phyloP scores from a whole-genome alignment of 2,888 invertebrate genomes.

The Mongoloraphidia duomilia region DNA sequence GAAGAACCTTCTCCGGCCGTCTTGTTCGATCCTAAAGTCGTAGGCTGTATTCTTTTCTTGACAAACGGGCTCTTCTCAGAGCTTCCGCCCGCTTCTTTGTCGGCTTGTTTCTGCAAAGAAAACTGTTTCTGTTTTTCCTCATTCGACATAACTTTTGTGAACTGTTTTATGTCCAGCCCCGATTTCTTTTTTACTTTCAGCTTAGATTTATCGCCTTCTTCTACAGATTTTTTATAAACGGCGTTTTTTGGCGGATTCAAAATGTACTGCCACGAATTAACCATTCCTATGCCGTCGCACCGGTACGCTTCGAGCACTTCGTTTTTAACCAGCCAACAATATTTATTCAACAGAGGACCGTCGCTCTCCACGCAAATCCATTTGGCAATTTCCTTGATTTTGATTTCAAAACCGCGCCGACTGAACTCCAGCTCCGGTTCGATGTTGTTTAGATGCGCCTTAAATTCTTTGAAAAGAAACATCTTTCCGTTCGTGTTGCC shows the following conservation, averaged over 20 bases:
- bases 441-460: slow-evolving; percentile 37
- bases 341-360: slow-evolving; percentile 36
- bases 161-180: slow-evolving; percentile 21
- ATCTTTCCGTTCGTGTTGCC: slow-evolving; percentile 44
- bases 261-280: slow-evolving; percentile 42
- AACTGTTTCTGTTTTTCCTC: slow-evolving; percentile 21
- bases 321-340: slow-evolving; percentile 51
- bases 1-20: too few relatives aligned
- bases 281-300: slow-evolving; percentile 29
- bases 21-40: not conserved
- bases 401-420: slow-evolving; percentile 32
- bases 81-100: too few relatives aligned
- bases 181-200: not conserved
- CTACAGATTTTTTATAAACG: not conserved
- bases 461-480: slow-evolving; percentile 47
- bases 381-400: slow-evolving; percentile 43
- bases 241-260: slow-evolving; percentile 1
- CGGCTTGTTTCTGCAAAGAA: not conserved
- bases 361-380: slow-evolving; percentile 42
- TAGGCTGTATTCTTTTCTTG: not conserved
- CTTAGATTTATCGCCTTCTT: not conserved
- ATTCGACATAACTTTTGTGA: slow-evolving; percentile 23
- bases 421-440: slow-evolving; percentile 25
- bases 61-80: too few relatives aligned
- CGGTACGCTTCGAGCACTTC: slow-evolving; percentile 38